Evolutionary conservation across 2,797 vertebrate species (phyloP).

Genomic region (Spinibarbus caldwelli): DNA sequence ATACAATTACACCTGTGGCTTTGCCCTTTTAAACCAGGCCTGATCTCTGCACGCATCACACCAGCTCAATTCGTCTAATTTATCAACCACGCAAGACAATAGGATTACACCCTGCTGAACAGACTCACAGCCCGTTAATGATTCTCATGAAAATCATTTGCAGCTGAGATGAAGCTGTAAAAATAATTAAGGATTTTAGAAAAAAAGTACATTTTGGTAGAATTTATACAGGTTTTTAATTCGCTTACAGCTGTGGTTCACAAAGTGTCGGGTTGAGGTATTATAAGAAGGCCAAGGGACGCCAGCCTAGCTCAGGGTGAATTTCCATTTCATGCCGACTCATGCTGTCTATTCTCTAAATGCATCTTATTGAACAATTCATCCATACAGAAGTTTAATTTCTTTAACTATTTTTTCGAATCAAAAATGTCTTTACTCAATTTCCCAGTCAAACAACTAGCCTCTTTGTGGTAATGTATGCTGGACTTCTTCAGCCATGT

Average conservation of each 20-base stretch:
- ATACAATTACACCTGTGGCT: constrained; percentile 55
- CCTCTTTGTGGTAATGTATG: background rate
- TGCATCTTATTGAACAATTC: background rate
- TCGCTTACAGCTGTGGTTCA: background rate
- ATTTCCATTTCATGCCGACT: background rate
- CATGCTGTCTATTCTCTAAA: background rate
- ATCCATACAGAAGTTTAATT: background rate
- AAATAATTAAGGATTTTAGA: background rate
- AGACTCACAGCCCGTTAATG: background rate
- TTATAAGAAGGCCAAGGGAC: background rate
- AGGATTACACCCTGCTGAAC: constrained; percentile 48
- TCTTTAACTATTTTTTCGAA: background rate
- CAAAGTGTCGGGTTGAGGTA: background rate
- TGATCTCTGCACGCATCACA: constrained; percentile 33
- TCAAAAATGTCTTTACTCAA: background rate
- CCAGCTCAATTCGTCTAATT: constrained; percentile 47
- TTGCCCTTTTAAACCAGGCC: constrained; percentile 47
- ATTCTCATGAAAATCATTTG: constrained; percentile 22
- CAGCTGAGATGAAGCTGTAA: constrained; percentile 20
- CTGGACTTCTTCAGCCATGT: background rate
- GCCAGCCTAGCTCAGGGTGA: background rate
- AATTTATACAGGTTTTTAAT: background rate
- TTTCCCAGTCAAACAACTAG: background rate
- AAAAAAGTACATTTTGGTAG: background rate
- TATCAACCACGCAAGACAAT: constrained; percentile 48